A percentile compares a stretch with the other conserved stretches of the same genome.
Conservation (phyloP, 2,797 vertebrate genomes). For the Babyrousa celebensis region DNA sequence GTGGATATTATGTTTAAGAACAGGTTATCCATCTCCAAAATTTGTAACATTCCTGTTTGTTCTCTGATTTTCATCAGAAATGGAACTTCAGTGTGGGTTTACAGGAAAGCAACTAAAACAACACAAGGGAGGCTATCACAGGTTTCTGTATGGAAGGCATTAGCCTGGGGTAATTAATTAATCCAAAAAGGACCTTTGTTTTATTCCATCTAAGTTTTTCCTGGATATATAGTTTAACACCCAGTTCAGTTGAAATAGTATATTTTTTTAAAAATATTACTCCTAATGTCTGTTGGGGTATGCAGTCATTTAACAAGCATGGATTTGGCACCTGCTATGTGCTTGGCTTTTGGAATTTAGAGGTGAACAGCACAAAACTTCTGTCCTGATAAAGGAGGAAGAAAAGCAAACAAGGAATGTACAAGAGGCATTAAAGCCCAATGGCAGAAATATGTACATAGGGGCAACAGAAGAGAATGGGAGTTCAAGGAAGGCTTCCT, state of each 20-base stretch:
- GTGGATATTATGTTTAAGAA: constrained; percentile 61
- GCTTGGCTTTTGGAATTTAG: neutral
- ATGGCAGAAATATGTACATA: too few species aligned
- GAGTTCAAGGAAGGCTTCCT: neutral
- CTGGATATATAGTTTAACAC: neutral
- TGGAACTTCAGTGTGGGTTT: constrained; percentile 69
- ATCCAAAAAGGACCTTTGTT: constrained; percentile 74
- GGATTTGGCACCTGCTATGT: neutral
- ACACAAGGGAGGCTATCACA: constrained; percentile 55
- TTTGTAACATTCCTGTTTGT: constrained; percentile 63
- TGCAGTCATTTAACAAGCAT: constrained; percentile 24
- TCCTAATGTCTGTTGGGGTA: neutral
- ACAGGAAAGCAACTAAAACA: constrained; percentile 72
- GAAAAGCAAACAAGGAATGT: neutral
- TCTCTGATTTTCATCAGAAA: constrained; percentile 81
- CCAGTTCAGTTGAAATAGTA: neutral
- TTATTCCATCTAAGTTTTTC: constrained; percentile 57
- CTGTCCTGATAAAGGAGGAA: neutral
- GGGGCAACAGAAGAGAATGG: neutral
- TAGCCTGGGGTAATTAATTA: constrained; percentile 73
- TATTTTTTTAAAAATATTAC: neutral
- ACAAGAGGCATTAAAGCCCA: neutral
- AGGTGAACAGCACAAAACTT: neutral
- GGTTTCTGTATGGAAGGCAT: constrained; percentile 65
- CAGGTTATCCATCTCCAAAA: constrained; percentile 69